phyloP scores from a whole-genome alignment of 1,140 invertebrate species.

The Adoxophyes honmai region DNA sequence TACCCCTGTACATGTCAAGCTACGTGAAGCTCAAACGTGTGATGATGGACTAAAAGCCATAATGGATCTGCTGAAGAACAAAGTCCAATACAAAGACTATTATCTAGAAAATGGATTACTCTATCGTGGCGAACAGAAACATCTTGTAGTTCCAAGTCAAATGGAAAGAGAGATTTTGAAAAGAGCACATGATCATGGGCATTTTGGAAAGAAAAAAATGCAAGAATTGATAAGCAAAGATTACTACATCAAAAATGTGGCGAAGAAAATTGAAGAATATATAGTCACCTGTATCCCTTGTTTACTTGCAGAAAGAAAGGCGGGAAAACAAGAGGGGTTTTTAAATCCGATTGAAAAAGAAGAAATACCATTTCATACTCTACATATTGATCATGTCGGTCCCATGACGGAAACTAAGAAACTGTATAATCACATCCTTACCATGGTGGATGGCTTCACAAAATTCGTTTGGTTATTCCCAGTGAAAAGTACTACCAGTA shows the following conservation, averaged over 20 bases:
- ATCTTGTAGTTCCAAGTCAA: constrained; percentile 39
- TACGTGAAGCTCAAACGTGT: constrained; percentile 26
- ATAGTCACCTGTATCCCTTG: not conserved
- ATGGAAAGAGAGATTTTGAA: constrained; percentile 41
- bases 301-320: not conserved
- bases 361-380: not conserved
- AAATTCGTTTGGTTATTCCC: constrained; percentile 49
- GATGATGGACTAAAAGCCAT: constrained; percentile 33
- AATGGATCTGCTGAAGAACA: constrained; percentile 28
- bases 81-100: constrained; percentile 29
- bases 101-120: constrained; percentile 32
- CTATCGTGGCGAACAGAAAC: constrained; percentile 30
- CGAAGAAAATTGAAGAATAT: not conserved
- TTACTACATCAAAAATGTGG: not conserved
- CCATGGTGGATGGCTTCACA: constrained; percentile 44
- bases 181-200: constrained; percentile 40
- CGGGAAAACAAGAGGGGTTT: not conserved
- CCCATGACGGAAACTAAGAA: constrained; percentile 37
- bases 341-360: not conserved
- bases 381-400: constrained; percentile 22
- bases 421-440: constrained; percentile 46
- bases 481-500: constrained; percentile 34
- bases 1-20: constrained; percentile 19
- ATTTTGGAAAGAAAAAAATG: constrained; percentile 39
- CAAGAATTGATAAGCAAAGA: not conserved